Conservation (phyloP, 37 sponge, comb jelly and placozoan species). For the Crambe crambe region DNA sequence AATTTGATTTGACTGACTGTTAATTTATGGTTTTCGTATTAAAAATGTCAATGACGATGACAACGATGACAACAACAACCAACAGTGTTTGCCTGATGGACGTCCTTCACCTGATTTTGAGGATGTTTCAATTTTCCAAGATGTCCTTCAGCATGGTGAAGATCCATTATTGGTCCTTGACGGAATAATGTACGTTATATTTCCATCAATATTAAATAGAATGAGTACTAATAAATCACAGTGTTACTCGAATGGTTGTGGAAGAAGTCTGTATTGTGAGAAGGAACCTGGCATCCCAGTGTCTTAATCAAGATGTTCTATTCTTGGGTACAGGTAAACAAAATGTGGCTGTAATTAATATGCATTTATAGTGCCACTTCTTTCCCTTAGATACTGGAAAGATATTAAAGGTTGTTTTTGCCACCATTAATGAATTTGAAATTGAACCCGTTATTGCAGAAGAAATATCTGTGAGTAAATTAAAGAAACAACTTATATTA, state of each 20-base stretch:
- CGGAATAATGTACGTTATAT: conserved; percentile 16
- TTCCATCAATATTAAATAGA: background rate
- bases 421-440: background rate
- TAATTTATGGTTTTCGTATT: too few species aligned
- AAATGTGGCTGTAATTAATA: background rate
- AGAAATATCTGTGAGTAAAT: conserved; percentile 22
- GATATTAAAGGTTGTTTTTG: conserved; percentile 12
- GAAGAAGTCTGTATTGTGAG: conserved; percentile 36
- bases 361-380: background rate
- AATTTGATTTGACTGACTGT: too few species aligned
- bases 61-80: too few species aligned
- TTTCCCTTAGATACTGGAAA: conserved; percentile 9
- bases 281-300: background rate
- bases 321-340: conserved; percentile 33
- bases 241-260: background rate
- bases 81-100: conserved; percentile 29
- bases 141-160: conserved; percentile 12
- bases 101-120: background rate
- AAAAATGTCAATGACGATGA: too few species aligned
- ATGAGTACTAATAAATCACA: too few species aligned
- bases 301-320: conserved; percentile 34
- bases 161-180: conserved; percentile 23
- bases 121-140: conserved; percentile 2
- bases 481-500: background rate
- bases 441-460: conserved; percentile 15